Percentiles rank a stretch among this genome's conserved stretches.
These are phyloP conservation scores for Nothocercus nigrocapillus DNA, from an alignment of 2,113 vertebrate species.

Conservation along the genomic window DNA sequence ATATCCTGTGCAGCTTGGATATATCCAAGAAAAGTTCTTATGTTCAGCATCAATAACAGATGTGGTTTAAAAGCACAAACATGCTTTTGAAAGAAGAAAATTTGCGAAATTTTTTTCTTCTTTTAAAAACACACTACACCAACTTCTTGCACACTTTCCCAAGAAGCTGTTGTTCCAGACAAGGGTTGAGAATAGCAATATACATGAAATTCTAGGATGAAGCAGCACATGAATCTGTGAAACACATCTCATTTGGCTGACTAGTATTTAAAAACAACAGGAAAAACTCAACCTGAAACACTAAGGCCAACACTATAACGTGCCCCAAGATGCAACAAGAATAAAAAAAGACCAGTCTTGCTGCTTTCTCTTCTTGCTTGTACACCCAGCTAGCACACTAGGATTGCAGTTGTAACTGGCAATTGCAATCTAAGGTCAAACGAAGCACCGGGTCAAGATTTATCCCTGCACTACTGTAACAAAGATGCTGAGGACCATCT, in stretches of 20 bases:
- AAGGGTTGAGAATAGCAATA: neutral
- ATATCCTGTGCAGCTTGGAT: neutral
- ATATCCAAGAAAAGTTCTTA: neutral
- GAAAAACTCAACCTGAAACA: neutral
- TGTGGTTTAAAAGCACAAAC: neutral
- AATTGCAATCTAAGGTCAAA: neutral
- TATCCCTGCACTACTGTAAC: neutral
- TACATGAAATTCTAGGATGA: neutral
- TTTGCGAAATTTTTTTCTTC: neutral
- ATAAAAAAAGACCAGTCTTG: neutral
- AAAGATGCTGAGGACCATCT: neutral
- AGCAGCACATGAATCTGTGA: neutral
- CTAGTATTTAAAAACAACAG: neutral
- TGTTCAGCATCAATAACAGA: neutral
- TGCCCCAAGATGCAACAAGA: fast-evolving
- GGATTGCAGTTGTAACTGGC: too few relatives aligned
- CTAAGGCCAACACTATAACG: neutral
- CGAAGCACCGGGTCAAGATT: neutral
- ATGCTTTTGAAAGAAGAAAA: neutral
- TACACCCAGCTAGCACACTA: neutral
- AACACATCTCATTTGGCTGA: neutral
- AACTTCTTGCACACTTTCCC: too few relatives aligned
- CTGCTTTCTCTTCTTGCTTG: neutral
- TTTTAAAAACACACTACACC: neutral
- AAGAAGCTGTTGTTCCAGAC: neutral